Evolutionary conservation across 2,797 vertebrate genomes (phyloP).

Genomic region (Notolabrus celidotus): DNA sequence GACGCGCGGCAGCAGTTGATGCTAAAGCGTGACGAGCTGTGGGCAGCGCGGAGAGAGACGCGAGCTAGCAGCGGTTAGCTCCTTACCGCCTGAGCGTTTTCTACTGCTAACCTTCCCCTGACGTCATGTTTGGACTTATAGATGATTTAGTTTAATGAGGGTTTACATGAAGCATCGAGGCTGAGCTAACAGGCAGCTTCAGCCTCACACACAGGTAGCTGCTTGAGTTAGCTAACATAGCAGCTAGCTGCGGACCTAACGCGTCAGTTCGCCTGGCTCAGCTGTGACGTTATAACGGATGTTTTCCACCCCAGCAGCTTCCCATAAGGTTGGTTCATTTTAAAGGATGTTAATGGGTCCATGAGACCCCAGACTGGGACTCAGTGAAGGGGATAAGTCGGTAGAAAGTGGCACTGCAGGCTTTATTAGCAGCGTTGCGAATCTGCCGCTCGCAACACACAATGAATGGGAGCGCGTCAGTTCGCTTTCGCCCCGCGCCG

Average conservation of each 20-base stretch:
- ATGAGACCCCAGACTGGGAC: too few species aligned
- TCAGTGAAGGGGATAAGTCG: too few species aligned
- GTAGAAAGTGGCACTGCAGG: too few species aligned
- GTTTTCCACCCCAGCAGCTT: too few species aligned
- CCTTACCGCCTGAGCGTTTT: constrained; percentile 11
- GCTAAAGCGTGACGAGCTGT: not conserved
- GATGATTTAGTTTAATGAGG: not conserved
- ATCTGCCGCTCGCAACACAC: too few species aligned
- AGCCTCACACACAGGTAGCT: constrained; percentile 18
- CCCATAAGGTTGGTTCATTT: too few species aligned
- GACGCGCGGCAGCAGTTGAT: not conserved
- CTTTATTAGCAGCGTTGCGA: too few species aligned
- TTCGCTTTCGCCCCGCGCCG: not conserved
- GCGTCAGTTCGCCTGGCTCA: too few species aligned
- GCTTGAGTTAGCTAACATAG: constrained; percentile 34
- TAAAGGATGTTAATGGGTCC: too few species aligned
- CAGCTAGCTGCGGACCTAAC: constrained; percentile 16
- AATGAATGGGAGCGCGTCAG: too few species aligned
- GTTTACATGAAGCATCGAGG: not conserved
- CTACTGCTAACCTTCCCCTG: not conserved
- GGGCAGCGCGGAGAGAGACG: not conserved
- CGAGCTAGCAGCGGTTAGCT: constrained; percentile 24
- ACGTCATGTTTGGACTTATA: constrained; percentile 13
- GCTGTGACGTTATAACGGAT: too few species aligned
- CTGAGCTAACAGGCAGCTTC: constrained; percentile 1